Base-by-base conservation (phyloP, 1,140 invertebrate genomes). In the Philopotamus ludificatus region DNA sequence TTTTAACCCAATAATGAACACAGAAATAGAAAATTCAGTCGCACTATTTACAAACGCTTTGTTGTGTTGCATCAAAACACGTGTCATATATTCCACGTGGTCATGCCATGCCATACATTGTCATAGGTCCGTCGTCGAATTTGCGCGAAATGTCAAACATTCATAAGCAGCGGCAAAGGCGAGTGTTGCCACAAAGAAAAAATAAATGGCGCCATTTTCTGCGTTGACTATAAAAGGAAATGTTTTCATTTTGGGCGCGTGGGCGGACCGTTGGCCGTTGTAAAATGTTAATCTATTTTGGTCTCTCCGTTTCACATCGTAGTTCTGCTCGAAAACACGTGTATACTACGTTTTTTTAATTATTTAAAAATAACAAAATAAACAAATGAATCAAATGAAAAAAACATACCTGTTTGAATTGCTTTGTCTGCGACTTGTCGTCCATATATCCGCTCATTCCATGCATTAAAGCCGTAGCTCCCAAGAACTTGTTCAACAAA, bases 401-500 rank as follows among this genome's bases (percentile, higher is more conserved):
- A 16, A 39, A 62, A 53, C 59, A 58, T n/a, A 69, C 67, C 59
- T 65, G 67, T 51, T 69, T 69, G 54, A 44, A 65, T 62, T 63
- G 39, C 15, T 42, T 51, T 25, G 15, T 39, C 22, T 57, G 47
- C 12, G 63, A 39, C 45, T 69, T 65, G 20, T 61, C 41, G 7
- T 51, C 51, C 15, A 80, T 75, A 74, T 79, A 79, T 71, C 68
- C 79, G 76, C 88, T 85, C 79, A 88, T 85, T 68, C 85, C 88
- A 53, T 85, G 84, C 77, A 91, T 84, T 16, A 90, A 83, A 58
- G 90, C 87, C 67, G 87, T 87, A 54, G 88, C 88, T 42, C 89
- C 89, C 21, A 91, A 79, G 76, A 90, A 90, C 78, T 90, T 90
- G 79, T 91, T 91, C 21, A 91, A 81, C 65, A 91, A 77, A 58